Conservation (phyloP, 2,888 invertebrate genomes). For the Campopleginae sp. region DNA sequence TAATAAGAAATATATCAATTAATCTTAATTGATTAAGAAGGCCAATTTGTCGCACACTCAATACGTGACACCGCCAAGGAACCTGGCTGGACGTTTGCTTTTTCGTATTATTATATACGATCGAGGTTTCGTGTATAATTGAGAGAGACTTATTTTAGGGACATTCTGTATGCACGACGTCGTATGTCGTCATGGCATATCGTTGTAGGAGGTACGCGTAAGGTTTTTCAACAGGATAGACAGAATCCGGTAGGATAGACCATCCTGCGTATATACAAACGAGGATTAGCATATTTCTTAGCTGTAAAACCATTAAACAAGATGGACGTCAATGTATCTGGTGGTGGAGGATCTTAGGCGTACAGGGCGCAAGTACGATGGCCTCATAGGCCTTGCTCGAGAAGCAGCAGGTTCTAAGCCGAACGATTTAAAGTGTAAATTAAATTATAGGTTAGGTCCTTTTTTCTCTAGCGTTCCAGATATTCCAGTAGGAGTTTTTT, state of each 20-base stretch:
- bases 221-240: conserved; percentile 39
- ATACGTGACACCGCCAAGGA: too few species aligned
- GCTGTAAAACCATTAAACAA: conserved; percentile 47
- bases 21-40: not conserved
- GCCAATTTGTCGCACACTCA: too few species aligned
- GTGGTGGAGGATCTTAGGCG: not conserved
- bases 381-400: not conserved
- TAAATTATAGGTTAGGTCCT: not conserved
- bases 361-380: conserved; percentile 26
- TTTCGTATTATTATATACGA: not conserved
- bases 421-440: conserved; percentile 9
- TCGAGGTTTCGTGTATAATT: not conserved
- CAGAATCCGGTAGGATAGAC: conserved; percentile 57
- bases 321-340: conserved; percentile 47
- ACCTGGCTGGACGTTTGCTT: not conserved
- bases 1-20: not conserved
- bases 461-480: conserved; percentile 2
- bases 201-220: conserved; percentile 36
- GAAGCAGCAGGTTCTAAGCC: not conserved
- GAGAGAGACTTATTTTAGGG: not conserved
- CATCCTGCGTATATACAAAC: conserved; percentile 8
- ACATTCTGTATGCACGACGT: conserved; percentile 3
- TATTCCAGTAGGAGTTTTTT: conserved; percentile 27
- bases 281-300: conserved; percentile 59
- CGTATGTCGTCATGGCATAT: conserved; percentile 33